Evolutionary conservation across 1,140 invertebrate genomes (phyloP).

Genomic region (Drosophila rufa): DNA sequence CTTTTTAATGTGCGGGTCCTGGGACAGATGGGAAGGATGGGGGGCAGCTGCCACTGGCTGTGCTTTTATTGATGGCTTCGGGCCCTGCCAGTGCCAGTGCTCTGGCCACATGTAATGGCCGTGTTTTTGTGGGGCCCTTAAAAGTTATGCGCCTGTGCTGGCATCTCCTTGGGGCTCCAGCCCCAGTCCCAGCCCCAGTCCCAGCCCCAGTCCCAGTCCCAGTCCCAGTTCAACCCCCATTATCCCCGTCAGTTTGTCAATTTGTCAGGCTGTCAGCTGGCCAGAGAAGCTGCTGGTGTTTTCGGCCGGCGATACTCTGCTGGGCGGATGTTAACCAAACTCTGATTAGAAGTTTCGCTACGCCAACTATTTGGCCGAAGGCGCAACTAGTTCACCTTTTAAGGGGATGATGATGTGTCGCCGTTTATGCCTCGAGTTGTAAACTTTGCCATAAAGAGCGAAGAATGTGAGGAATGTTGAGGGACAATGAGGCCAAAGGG

Average conservation of each 20-base stretch:
- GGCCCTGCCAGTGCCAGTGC: conserved; percentile 34
- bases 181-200: background rate
- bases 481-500: background rate
- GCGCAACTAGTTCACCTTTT: conserved; percentile 1
- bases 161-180: conserved; percentile 15
- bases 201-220: background rate
- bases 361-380: conserved; percentile 19
- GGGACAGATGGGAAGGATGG: too few species aligned
- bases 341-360: conserved; percentile 26
- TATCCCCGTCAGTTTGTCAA: conserved; percentile 49
- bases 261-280: conserved; percentile 34
- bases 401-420: background rate
- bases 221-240: background rate
- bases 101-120: conserved; percentile 78
- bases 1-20: conserved; percentile 60
- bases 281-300: conserved; percentile 3
- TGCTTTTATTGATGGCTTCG: conserved; percentile 76
- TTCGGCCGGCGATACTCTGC: conserved; percentile 15
- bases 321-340: background rate
- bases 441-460: too few species aligned
- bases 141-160: conserved; percentile 72
- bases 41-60: conserved; percentile 31
- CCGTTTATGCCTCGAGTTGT: background rate
- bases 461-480: background rate
- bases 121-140: conserved; percentile 67